A percentile compares a stretch with the other conserved stretches of the same genome.
Conservation (phyloP, 2,113 vertebrate species). For the Paralichthys olivaceus region DNA sequence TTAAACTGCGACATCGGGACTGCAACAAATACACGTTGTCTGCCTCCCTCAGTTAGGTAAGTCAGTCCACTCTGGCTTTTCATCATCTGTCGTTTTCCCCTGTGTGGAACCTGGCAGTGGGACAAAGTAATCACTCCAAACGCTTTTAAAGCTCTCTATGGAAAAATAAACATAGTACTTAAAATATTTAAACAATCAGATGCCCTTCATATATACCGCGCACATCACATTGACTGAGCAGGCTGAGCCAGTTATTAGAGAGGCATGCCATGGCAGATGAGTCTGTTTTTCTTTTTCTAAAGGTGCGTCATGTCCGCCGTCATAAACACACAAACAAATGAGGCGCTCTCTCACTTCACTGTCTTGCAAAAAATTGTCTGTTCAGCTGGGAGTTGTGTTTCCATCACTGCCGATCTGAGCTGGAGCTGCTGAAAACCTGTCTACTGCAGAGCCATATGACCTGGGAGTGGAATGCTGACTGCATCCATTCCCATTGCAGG, state of each 20-base stretch:
- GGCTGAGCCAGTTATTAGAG: not conserved
- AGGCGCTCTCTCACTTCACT: not conserved
- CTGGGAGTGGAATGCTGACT: too few relatives aligned
- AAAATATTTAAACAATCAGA: not conserved
- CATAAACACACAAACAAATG: not conserved
- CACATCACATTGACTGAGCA: not conserved
- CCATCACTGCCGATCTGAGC: too few relatives aligned
- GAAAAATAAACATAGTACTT: not conserved
- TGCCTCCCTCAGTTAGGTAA: conserved; percentile 15
- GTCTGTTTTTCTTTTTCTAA: too few relatives aligned
- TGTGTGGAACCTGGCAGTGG: conserved; percentile 13
- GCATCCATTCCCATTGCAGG: too few relatives aligned
- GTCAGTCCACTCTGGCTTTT: conserved; percentile 17
- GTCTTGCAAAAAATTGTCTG: too few relatives aligned
- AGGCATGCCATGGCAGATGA: not conserved
- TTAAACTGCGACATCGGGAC: conserved; percentile 17
- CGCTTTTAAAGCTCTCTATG: not conserved
- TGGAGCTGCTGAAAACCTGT: too few relatives aligned
- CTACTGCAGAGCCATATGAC: too few relatives aligned
- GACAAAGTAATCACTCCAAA: not conserved
- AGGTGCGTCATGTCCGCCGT: too few relatives aligned
- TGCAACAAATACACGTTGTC: conserved; percentile 34
- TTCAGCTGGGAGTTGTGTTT: too few relatives aligned
- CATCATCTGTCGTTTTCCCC: conserved; percentile 31
- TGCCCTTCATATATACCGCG: not conserved